Evolutionary conservation across 1,140 invertebrate species (phyloP).

Genomic region (Neodiprion virginianus): DNA sequence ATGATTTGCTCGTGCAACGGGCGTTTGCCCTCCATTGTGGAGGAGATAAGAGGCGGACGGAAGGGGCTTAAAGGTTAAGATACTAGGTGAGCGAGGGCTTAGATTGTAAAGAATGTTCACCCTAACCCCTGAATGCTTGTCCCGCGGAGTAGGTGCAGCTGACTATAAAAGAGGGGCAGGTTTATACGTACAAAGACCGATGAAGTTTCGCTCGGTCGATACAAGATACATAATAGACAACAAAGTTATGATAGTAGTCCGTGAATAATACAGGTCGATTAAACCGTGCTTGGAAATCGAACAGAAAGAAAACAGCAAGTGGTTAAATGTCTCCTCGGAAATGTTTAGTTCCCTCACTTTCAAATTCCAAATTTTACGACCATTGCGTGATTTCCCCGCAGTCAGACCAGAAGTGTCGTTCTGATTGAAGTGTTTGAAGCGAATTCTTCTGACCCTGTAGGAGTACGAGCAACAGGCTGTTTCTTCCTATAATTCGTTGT

Average conservation of each 20-base stretch:
- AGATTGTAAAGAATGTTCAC: slow-evolving; percentile 40
- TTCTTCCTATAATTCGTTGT: no score
- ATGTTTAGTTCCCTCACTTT: not conserved
- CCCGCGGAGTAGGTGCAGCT: slow-evolving; percentile 29
- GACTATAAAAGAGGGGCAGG: slow-evolving; percentile 29
- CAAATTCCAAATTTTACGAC: no score
- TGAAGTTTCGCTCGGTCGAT: not conserved
- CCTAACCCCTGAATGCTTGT: slow-evolving; percentile 28
- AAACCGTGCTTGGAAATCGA: not conserved
- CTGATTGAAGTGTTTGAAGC: no score
- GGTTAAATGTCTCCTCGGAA: not conserved
- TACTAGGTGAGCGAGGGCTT: slow-evolving; percentile 12
- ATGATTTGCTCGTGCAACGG: no score
- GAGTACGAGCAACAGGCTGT: no score
- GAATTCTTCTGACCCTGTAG: no score
- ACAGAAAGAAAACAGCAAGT: not conserved
- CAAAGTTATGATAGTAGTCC: no score
- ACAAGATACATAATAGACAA: no score
- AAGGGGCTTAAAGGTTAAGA: not conserved
- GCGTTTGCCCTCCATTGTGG: no score
- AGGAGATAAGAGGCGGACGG: no score
- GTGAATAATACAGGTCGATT: not conserved
- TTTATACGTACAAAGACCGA: not conserved
- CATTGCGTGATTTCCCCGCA: no score
- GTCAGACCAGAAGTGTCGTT: no score